Evolutionary conservation across 2,888 invertebrate species (phyloP).

Genomic region (Lepetodrilus schrolli): DNA sequence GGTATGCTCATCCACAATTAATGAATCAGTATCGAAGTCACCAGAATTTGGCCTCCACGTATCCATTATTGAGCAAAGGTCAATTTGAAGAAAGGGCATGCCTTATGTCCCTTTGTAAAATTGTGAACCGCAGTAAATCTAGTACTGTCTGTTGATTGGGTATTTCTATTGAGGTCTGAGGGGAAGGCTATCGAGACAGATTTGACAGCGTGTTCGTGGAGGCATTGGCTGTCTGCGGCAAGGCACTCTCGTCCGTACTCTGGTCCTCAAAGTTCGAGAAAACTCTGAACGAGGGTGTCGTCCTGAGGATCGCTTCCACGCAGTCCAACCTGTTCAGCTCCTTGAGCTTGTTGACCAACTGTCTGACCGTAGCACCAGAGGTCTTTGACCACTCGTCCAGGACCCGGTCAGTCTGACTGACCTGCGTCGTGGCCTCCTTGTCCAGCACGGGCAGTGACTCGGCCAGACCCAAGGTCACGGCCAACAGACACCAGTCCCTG

Average conservation of each 20-base stretch:
- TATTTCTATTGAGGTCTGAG: background rate
- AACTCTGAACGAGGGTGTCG: conserved; percentile 64
- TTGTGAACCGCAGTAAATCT: too few relatives aligned
- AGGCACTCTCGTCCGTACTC: conserved; percentile 60
- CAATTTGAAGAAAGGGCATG: too few relatives aligned
- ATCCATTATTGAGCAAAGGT: too few relatives aligned
- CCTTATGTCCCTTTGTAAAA: too few relatives aligned
- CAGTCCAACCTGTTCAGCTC: conserved; percentile 81
- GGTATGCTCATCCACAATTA: too few relatives aligned
- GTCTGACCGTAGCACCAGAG: conserved; percentile 77
- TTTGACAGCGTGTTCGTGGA: conserved; percentile 69
- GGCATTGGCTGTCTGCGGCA: conserved; percentile 54
- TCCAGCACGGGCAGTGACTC: conserved; percentile 78
- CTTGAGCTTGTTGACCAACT: conserved; percentile 78
- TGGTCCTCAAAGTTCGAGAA: conserved; percentile 63
- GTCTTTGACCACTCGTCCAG: conserved; percentile 77
- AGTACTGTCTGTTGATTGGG: too few relatives aligned
- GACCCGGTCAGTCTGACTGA: conserved; percentile 73
- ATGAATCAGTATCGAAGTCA: too few relatives aligned
- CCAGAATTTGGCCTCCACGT: too few relatives aligned
- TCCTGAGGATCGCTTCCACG: conserved; percentile 79
- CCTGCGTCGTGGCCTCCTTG: conserved; percentile 55
- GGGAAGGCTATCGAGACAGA: conserved; percentile 60
- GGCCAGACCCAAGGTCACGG: conserved; percentile 78
- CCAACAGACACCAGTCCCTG: conserved; percentile 79